A percentile compares a stretch with the other conserved stretches of the same genome.
These are phyloP conservation scores for human (Homo sapiens) DNA, from an alignment of 2,113 vertebrate genomes.

Conservation along the genomic window DNA sequence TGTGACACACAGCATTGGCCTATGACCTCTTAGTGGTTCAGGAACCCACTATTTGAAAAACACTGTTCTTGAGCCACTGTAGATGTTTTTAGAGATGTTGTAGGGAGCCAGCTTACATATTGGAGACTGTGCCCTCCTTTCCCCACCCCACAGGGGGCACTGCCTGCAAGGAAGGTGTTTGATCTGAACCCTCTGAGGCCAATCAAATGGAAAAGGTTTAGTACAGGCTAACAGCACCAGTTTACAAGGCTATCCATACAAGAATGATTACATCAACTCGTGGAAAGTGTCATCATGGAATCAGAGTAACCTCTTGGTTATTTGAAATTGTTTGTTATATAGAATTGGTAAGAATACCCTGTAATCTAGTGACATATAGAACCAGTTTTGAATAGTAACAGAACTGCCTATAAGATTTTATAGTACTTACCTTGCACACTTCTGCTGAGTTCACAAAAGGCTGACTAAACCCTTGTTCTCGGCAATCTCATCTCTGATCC, in stretches of 20 bases:
- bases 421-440: background rate
- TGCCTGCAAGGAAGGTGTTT: background rate
- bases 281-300: background rate
- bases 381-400: background rate
- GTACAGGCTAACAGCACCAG: background rate
- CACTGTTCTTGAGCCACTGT: background rate
- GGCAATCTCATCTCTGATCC: background rate
- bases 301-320: background rate
- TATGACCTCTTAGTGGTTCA: background rate
- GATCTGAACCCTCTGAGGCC: background rate
- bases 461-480: background rate
- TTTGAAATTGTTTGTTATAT: background rate
- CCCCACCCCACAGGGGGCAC: background rate
- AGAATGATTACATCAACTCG: background rate
- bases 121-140: background rate
- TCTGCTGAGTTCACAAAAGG: background rate
- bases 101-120: background rate
- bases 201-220: background rate
- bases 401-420: background rate
- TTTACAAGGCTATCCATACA: background rate
- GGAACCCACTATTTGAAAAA: background rate
- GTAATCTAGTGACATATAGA: background rate
- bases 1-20: background rate
- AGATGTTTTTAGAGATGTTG: conserved; percentile 5
- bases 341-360: background rate